Evolutionary conservation across 2,888 invertebrate genomes (phyloP).

Genomic region (Crocallis elinguaria): DNA sequence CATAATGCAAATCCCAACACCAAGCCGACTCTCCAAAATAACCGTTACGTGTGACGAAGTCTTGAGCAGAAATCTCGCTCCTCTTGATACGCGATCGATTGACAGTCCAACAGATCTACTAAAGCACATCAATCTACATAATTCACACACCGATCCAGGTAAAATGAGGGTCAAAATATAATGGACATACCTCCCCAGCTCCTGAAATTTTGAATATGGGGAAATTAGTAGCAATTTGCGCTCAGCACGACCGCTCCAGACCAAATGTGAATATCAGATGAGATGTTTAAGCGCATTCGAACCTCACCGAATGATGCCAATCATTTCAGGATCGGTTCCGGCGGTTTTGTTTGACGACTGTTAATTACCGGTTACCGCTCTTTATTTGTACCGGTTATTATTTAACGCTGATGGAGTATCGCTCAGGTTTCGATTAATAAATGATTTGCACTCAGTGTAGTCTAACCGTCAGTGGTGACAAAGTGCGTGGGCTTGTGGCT

Average conservation of each 20-base stretch:
- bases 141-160: not conserved
- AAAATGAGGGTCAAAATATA: constrained; percentile 1
- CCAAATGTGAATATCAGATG: constrained; percentile 81
- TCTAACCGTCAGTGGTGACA: not conserved
- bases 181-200: constrained; percentile 6
- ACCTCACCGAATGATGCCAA: constrained; percentile 75
- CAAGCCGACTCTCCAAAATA: too few relatives aligned
- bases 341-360: constrained; percentile 65
- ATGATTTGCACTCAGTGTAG: constrained; percentile 6
- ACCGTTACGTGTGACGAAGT: too few relatives aligned
- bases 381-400: constrained; percentile 40
- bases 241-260: constrained; percentile 57
- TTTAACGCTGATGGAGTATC: constrained; percentile 13
- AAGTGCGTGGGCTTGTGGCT: too few relatives aligned
- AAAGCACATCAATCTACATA: not conserved
- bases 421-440: constrained; percentile 18
- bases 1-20: too few relatives aligned
- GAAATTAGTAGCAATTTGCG: constrained; percentile 77
- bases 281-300: constrained; percentile 79
- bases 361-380: constrained; percentile 53
- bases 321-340: constrained; percentile 74
- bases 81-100: too few relatives aligned
- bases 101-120: not conserved
- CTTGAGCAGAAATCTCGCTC: too few relatives aligned
- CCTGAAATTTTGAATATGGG: constrained; percentile 64